A percentile compares a stretch with the other conserved stretches of the same genome.
These are phyloP conservation scores for Rhodeus uyekii DNA, from an alignment of 2,797 vertebrate genomes.

Conservation along the genomic window DNA sequence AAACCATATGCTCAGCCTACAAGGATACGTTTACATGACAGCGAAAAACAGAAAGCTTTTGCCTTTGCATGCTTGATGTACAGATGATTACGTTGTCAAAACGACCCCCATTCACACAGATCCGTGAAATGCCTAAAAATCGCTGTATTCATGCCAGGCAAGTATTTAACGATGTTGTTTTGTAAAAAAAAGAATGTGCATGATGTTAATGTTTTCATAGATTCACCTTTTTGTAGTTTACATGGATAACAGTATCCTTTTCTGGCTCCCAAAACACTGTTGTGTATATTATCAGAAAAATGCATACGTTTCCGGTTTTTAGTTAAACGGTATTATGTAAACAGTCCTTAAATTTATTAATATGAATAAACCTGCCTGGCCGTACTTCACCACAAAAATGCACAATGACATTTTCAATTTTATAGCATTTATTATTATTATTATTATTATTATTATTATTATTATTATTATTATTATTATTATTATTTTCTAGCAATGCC, in stretches of 20 bases:
- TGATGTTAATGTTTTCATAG: background rate
- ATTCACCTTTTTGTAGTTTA: background rate
- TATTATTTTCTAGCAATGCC: background rate
- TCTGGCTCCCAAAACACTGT: too few species aligned
- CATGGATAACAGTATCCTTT: fast-evolving
- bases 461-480: background rate
- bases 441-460: background rate
- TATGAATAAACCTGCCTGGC: too few species aligned
- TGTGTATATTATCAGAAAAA: too few species aligned
- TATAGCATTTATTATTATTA: background rate
- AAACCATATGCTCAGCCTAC: constrained; percentile 36
- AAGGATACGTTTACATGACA: background rate
- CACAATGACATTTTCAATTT: too few species aligned
- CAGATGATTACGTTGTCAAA: background rate
- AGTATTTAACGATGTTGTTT: background rate
- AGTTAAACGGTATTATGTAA: too few species aligned
- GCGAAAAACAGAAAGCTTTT: background rate
- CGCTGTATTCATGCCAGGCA: background rate
- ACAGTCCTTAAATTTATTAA: too few species aligned
- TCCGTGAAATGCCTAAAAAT: background rate
- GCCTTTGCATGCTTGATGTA: background rate
- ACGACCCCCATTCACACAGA: background rate
- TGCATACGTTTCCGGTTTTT: too few species aligned
- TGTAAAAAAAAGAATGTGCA: background rate
- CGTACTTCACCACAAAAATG: too few species aligned